phyloP scores from a whole-genome alignment of 2,888 invertebrate species.

The Drosophila borborema region DNA sequence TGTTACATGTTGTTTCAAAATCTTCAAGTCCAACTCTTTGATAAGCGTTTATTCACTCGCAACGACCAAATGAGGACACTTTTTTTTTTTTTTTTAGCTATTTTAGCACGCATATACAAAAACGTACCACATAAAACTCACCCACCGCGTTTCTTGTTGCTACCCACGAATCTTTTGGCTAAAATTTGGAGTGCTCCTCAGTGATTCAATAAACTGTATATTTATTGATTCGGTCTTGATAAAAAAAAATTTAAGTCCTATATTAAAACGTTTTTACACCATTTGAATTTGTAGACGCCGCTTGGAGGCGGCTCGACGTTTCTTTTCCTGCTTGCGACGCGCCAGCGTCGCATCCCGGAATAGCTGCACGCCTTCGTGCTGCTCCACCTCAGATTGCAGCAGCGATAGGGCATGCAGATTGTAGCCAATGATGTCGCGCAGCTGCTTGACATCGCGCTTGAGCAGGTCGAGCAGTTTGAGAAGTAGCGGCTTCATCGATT shows the following conservation, averaged over 20 bases:
- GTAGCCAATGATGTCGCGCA: conserved; percentile 93
- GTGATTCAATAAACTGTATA: conserved; percentile 22
- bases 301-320: conserved; percentile 75
- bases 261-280: conserved; percentile 33
- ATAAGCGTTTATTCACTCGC: not conserved
- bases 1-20: conserved; percentile 57
- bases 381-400: conserved; percentile 91
- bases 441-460: conserved; percentile 70
- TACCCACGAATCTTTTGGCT: not conserved
- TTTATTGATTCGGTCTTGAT: conserved; percentile 30
- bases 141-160: conserved; percentile 6
- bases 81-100: not conserved
- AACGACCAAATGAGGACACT: conserved; percentile 5
- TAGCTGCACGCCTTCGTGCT: conserved; percentile 90
- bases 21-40: conserved; percentile 49
- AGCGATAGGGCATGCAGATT: conserved; percentile 93
- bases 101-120: not conserved
- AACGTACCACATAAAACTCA: not conserved
- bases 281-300: conserved; percentile 78
- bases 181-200: conserved; percentile 38
- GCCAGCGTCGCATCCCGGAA: conserved; percentile 91
- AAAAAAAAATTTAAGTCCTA: conserved; percentile 35
- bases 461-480: conserved; percentile 75
- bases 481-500: conserved; percentile 87
- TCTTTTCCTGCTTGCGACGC: conserved; percentile 88